phyloP scores from a whole-genome alignment of 2,113 vertebrate species.

The Canis aureus region DNA sequence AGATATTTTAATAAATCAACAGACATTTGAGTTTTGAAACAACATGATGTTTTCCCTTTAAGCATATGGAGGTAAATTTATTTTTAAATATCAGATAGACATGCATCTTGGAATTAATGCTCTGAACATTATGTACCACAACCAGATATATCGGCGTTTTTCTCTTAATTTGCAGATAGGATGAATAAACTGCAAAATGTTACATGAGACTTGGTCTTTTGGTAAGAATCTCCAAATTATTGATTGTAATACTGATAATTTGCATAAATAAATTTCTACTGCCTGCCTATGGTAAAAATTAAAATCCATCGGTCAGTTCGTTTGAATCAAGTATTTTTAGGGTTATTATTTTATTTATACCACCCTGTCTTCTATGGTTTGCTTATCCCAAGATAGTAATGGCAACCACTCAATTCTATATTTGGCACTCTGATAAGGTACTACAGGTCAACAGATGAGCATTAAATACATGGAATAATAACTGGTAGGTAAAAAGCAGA shows the following conservation, averaged over 20 bases:
- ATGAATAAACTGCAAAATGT: not conserved
- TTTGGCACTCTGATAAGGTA: not conserved
- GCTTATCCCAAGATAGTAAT: not conserved
- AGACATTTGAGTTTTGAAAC: slow-evolving; percentile 34
- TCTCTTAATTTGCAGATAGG: not conserved
- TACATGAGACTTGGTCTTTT: not conserved
- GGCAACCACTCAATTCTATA: not conserved
- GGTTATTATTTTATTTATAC: not conserved
- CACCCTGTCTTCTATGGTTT: not conserved
- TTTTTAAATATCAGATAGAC: slow-evolving; percentile 26
- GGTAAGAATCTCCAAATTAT: not conserved
- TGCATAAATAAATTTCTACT: not conserved
- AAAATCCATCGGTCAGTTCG: not conserved
- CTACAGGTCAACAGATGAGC: not conserved
- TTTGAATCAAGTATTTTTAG: not conserved
- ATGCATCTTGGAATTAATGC: not conserved
- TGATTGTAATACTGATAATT: not conserved
- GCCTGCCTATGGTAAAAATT: not conserved
- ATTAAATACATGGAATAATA: not conserved
- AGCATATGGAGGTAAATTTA: not conserved
- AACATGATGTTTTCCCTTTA: not conserved
- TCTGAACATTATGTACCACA: not conserved
- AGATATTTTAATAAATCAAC: not conserved
- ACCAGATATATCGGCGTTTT: not conserved
- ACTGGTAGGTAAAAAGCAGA: not conserved